These are phyloP conservation scores for Macrocentrus cingulum DNA, from an alignment of 1,140 invertebrate species.

Conservation along the genomic window DNA sequence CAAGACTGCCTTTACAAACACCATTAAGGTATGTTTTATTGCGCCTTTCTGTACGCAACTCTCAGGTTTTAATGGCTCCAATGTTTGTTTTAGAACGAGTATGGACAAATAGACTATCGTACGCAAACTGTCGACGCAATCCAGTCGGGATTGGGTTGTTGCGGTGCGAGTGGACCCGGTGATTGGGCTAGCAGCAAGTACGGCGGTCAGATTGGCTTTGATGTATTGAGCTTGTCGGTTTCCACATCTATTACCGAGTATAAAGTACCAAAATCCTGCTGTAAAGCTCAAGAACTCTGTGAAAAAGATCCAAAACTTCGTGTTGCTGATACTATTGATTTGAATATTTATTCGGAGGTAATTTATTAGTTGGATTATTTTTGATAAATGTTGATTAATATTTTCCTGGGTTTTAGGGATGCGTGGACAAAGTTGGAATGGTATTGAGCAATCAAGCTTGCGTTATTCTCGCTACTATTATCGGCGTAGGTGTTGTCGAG, in stretches of 20 bases:
- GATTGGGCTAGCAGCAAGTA: conserved; percentile 73
- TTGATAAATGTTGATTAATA: background rate
- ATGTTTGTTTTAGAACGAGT: conserved; percentile 61
- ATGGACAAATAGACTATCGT: conserved; percentile 64
- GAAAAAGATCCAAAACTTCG: conserved; percentile 55
- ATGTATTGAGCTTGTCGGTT: conserved; percentile 40
- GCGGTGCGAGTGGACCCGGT: conserved; percentile 68
- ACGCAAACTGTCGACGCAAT: conserved; percentile 71
- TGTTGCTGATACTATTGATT: conserved; percentile 55
- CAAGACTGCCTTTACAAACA: conserved; percentile 64
- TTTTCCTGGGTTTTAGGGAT: conserved; percentile 64
- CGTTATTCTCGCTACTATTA: conserved; percentile 66
- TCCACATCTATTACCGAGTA: conserved; percentile 47
- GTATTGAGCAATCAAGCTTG: conserved; percentile 64
- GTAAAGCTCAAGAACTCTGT: conserved; percentile 58
- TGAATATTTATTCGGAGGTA: conserved; percentile 63
- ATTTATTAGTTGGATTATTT: background rate
- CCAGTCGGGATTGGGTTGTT: conserved; percentile 71
- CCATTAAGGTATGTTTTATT: conserved; percentile 58
- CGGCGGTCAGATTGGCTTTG: conserved; percentile 47
- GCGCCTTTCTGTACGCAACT: too few species aligned
- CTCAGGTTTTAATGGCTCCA: background rate
- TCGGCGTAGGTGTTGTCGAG: conserved; percentile 69
- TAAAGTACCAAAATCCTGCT: conserved; percentile 66
- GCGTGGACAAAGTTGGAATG: conserved; percentile 69